Percentiles rank a stretch among this genome's conserved stretches.
These are phyloP conservation scores for Dromococcyx pavoninus DNA, from an alignment of 2,797 vertebrate species.

Conservation along the genomic window DNA sequence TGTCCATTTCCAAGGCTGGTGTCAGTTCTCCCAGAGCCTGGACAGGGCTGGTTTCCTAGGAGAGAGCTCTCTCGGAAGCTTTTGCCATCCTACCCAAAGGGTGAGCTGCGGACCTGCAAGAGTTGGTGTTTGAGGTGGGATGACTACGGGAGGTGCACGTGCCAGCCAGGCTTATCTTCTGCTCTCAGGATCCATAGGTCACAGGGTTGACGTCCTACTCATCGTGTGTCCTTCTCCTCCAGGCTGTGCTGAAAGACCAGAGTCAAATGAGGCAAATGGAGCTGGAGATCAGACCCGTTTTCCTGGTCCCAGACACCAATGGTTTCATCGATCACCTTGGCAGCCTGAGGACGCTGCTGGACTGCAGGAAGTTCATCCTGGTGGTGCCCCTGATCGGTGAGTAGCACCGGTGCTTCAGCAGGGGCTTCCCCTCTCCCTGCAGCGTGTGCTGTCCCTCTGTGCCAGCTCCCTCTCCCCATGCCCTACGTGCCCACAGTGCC, in stretches of 20 bases:
- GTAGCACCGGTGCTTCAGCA: constrained; percentile 23
- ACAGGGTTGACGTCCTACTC: background rate
- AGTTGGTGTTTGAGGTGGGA: background rate
- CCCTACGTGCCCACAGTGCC: background rate
- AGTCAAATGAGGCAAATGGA: constrained; percentile 88
- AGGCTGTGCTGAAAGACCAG: constrained; percentile 94
- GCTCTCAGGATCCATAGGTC: background rate
- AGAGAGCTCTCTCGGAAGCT: background rate
- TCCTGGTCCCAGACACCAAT: constrained; percentile 96
- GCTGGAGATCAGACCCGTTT: constrained; percentile 92
- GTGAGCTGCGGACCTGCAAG: background rate
- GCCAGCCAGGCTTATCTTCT: constrained; percentile 4
- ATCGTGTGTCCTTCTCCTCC: constrained; percentile 41
- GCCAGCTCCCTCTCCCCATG: background rate
- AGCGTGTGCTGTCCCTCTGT: rapidly evolving
- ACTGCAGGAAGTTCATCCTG: constrained; percentile 90
- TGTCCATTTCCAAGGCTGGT: background rate
- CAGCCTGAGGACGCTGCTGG: constrained; percentile 85
- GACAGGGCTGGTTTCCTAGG: background rate
- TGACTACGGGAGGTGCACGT: rapidly evolving
- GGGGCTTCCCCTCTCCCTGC: background rate
- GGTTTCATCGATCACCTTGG: constrained; percentile 96
- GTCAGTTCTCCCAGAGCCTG: background rate
- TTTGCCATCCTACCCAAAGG: background rate
- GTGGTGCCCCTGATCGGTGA: constrained; percentile 97